A percentile compares a stretch with the other conserved stretches of the same genome.
These are phyloP conservation scores for Automeris io DNA, from an alignment of 2,888 invertebrate species.

Conservation along the genomic window DNA sequence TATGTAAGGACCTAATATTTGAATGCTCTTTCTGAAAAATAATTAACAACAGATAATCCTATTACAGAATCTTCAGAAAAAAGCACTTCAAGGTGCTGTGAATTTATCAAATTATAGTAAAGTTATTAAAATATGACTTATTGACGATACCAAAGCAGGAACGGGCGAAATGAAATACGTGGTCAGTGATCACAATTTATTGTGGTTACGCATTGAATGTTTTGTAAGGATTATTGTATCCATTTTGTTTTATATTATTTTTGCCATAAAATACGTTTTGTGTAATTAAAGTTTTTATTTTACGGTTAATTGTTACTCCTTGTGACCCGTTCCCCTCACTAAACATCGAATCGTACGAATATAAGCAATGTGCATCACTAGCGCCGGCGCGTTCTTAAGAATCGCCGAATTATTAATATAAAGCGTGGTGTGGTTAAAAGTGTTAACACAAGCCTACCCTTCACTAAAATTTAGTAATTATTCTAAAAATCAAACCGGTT, in stretches of 20 bases:
- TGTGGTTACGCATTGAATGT: conserved; percentile 11
- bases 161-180: conserved; percentile 16
- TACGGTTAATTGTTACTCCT: not conserved
- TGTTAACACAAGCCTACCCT: no score
- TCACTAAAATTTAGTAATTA: no score
- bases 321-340: not conserved
- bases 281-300: not conserved
- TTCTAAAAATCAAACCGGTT: no score
- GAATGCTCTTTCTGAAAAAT: no score
- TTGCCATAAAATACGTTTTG: conserved; percentile 3
- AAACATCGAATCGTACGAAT: not conserved
- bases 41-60: no score
- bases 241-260: conserved; percentile 14
- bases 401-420: not conserved
- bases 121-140: conserved; percentile 71
- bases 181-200: conserved; percentile 15
- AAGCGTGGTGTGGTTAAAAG: no score
- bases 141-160: conserved; percentile 9
- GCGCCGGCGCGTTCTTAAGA: not conserved
- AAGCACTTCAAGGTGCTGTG: conserved; percentile 80
- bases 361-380: not conserved
- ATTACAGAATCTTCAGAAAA: conserved; percentile 82
- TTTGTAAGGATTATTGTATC: conserved; percentile 12
- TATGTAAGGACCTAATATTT: no score
- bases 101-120: conserved; percentile 80